Evolutionary conservation across 2,113 vertebrate genomes (phyloP).

Genomic region (Stercorarius parasiticus): DNA sequence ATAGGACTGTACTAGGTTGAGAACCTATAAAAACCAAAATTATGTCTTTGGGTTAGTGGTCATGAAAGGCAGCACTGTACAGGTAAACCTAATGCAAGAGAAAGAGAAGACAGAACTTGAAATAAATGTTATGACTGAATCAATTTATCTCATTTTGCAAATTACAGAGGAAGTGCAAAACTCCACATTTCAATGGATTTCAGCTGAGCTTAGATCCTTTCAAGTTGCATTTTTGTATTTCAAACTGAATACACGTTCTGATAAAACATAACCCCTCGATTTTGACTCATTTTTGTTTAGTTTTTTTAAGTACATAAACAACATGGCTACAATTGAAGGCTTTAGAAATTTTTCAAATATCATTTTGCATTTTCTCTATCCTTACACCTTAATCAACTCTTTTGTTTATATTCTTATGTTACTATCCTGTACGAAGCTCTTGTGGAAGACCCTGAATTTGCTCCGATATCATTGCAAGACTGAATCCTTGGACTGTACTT

Average conservation of each 20-base stretch:
- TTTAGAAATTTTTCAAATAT: neutral
- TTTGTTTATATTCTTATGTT: neutral
- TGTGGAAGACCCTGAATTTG: neutral
- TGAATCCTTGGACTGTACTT: neutral
- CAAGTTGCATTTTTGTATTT: neutral
- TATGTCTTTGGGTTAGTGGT: neutral
- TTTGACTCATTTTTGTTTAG: neutral
- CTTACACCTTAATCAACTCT: neutral
- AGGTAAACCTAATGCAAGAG: neutral
- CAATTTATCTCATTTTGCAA: neutral
- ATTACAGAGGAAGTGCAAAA: neutral
- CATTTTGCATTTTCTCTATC: neutral
- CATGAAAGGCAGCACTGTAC: neutral
- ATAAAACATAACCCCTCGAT: neutral
- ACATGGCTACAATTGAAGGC: neutral
- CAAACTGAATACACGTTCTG: neutral
- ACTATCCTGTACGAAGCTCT: neutral
- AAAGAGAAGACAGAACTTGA: neutral
- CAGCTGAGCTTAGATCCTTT: neutral
- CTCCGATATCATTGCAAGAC: neutral
- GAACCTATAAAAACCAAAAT: conserved; percentile 75
- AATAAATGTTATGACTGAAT: neutral
- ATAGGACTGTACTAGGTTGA: conserved; percentile 94
- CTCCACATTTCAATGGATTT: neutral
- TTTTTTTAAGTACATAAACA: neutral